Conservation (phyloP, 2,888 invertebrate species). For the Dinocampus coccinellae region DNA sequence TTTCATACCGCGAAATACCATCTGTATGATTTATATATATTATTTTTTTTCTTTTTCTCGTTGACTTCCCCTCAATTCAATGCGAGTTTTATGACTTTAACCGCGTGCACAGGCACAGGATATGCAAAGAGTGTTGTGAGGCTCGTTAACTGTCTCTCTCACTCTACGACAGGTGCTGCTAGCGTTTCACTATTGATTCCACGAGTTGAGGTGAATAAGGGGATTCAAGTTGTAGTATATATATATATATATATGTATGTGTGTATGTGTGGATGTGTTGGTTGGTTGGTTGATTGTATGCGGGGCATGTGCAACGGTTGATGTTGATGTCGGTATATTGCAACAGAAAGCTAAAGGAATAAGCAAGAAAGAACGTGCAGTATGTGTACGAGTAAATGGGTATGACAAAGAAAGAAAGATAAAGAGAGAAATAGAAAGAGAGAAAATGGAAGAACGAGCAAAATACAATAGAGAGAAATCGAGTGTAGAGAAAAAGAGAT, state of each 20-base stretch:
- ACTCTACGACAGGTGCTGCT: slow-evolving; percentile 41
- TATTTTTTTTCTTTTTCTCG: background rate
- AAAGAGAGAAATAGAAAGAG: too few relatives aligned
- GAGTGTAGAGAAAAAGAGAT: slow-evolving; percentile 3
- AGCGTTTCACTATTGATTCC: slow-evolving; percentile 55
- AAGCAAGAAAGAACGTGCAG: slow-evolving; percentile 7
- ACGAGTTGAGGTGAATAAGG: slow-evolving; percentile 41
- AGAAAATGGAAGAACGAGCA: slow-evolving; percentile 11
- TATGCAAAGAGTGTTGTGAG: slow-evolving; percentile 1
- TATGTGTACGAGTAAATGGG: too few relatives aligned
- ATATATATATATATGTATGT: too few relatives aligned
- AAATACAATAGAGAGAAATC: background rate
- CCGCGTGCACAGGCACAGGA: slow-evolving; percentile 1
- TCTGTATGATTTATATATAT: background rate
- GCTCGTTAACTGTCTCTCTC: background rate
- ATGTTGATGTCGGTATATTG: slow-evolving; percentile 18
- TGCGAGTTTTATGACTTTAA: slow-evolving; percentile 1
- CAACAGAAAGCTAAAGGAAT: slow-evolving; percentile 11
- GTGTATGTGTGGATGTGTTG: slow-evolving; percentile 39
- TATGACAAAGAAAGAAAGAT: too few relatives aligned
- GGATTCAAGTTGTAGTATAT: slow-evolving; percentile 13
- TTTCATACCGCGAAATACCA: background rate
- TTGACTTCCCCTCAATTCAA: background rate
- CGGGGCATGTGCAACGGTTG: slow-evolving; percentile 36
- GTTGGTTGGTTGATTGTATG: too few relatives aligned